Conservation (phyloP, 2,113 vertebrate genomes). For the Chionodraco myersi region DNA sequence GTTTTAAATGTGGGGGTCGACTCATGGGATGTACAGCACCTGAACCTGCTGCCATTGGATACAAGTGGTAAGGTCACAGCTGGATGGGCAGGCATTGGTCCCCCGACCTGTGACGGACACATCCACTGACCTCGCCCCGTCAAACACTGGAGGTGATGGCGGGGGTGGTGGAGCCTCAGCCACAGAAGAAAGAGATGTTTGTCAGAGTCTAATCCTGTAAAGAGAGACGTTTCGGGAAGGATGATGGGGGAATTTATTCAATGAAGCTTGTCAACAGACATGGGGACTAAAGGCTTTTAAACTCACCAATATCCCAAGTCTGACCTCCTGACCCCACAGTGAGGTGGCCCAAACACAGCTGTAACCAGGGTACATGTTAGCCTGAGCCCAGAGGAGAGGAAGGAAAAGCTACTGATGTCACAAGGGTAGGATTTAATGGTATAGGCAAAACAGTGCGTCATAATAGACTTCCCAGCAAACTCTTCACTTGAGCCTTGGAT, state of each 20-base stretch:
- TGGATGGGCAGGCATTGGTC: constrained; percentile 77
- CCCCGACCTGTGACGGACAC: constrained; percentile 45
- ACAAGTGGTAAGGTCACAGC: constrained; percentile 71
- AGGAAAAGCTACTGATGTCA: constrained; percentile 21
- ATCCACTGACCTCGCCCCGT: constrained; percentile 31
- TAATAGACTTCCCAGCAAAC: background rate
- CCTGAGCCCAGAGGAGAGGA: background rate
- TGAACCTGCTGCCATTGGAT: constrained; percentile 79
- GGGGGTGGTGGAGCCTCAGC: constrained; percentile 29
- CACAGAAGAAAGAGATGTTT: constrained; percentile 74
- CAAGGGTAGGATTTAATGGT: background rate
- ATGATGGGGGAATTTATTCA: constrained; percentile 79
- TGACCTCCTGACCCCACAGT: constrained; percentile 60
- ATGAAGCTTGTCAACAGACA: constrained; percentile 77
- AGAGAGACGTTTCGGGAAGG: constrained; percentile 72
- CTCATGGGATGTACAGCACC: constrained; percentile 64
- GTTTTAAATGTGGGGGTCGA: constrained; percentile 75
- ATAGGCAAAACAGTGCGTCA: background rate
- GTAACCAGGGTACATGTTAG: constrained; percentile 55
- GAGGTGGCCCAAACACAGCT: constrained; percentile 82
- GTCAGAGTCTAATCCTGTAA: constrained; percentile 84
- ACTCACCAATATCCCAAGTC: constrained; percentile 50
- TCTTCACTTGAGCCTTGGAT: background rate
- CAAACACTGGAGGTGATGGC: constrained; percentile 27
- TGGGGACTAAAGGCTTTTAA: constrained; percentile 57